These are phyloP conservation scores for Crotalus helleri DNA, from an alignment of 2,113 vertebrate genomes.

Conservation along the genomic window DNA sequence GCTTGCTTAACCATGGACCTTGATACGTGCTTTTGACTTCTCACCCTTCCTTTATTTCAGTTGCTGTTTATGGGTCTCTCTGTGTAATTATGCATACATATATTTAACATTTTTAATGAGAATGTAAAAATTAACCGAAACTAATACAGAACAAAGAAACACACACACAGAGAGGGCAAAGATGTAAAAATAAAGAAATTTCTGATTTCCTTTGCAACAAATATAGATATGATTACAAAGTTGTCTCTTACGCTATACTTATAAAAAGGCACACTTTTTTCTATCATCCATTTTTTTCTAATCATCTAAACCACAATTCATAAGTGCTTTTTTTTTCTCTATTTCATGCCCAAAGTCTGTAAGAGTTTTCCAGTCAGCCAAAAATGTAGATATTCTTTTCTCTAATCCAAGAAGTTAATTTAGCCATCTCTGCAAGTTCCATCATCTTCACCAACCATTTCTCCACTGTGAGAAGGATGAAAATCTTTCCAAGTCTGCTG, in stretches of 20 bases:
- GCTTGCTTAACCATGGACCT: background rate
- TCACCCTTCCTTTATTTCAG: background rate
- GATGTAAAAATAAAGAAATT: background rate
- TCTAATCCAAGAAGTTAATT: background rate
- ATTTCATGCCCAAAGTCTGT: background rate
- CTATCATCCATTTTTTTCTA: background rate
- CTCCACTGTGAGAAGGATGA: background rate
- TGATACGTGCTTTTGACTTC: background rate
- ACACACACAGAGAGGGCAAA: no score
- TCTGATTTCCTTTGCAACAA: background rate
- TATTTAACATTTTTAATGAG: background rate
- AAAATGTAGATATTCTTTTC: background rate
- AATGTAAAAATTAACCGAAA: background rate
- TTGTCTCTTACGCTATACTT: background rate
- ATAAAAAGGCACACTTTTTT: background rate
- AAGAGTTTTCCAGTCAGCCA: background rate
- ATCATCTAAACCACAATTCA: background rate
- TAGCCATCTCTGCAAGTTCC: background rate
- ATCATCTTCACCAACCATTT: background rate
- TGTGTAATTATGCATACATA: background rate
- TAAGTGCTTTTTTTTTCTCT: background rate
- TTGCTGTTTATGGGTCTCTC: background rate
- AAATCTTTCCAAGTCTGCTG: background rate
- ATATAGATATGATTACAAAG: background rate
- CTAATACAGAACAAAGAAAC: background rate